phyloP scores from a whole-genome alignment of 2,888 invertebrate species.

The Diachrysia chrysitis region DNA sequence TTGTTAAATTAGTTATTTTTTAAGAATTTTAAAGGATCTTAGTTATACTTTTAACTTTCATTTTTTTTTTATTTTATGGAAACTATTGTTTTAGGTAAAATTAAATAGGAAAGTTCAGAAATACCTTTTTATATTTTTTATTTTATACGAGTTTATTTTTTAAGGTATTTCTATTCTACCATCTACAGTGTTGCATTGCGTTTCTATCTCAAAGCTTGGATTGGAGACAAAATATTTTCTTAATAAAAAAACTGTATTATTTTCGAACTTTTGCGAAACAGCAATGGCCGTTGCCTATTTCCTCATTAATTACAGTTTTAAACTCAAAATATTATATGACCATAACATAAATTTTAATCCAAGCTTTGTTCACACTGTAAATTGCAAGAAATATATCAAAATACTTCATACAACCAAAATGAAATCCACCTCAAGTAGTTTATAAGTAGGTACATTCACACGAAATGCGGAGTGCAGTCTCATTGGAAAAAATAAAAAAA shows the following conservation, averaged over 20 bases:
- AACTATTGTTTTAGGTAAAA: not conserved
- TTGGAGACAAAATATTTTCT: constrained; percentile 11
- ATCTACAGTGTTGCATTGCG: constrained; percentile 31
- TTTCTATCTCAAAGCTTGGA: constrained; percentile 14
- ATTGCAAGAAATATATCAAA: constrained; percentile 55
- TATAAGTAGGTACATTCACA: constrained; percentile 42
- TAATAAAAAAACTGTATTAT: not conserved
- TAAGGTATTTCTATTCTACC: constrained; percentile 28
- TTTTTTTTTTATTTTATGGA: not conserved
- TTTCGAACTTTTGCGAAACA: not conserved
- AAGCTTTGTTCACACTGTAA: constrained; percentile 34
- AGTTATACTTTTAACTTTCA: not conserved
- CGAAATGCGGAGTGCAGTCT: constrained; percentile 16
- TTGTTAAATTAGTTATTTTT: constrained; percentile 9
- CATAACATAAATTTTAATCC: not conserved
- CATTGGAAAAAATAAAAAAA: not conserved
- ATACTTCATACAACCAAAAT: constrained; percentile 85
- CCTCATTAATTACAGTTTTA: not conserved
- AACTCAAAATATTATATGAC: not conserved
- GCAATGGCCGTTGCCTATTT: not conserved
- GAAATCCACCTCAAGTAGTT: constrained; percentile 81
- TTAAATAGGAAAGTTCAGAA: constrained; percentile 10
- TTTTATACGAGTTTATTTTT: not conserved
- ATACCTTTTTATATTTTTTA: constrained; percentile 15
- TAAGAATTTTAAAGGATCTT: not conserved